Conservation (phyloP, 53 echinoderm and acorn worm species). For the Holothuria leucospilota region DNA sequence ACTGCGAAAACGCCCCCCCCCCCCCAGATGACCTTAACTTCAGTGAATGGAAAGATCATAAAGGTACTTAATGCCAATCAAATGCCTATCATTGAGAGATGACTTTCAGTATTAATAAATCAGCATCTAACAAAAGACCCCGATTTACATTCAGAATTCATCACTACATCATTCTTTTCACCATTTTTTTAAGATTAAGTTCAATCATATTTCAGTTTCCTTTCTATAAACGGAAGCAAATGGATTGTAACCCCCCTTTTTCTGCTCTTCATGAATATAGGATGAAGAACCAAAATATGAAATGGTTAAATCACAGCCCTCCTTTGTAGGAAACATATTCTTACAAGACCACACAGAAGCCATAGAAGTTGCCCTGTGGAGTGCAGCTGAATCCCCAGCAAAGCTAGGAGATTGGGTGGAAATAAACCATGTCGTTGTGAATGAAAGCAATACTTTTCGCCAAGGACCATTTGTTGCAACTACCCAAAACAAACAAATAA, state of each 20-base stretch:
- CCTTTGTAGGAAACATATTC: too few relatives aligned
- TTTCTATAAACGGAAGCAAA: too few relatives aligned
- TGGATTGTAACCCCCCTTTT: not conserved
- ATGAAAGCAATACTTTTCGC: conserved; percentile 2
- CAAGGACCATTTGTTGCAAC: not conserved
- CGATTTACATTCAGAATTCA: too few relatives aligned
- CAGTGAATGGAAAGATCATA: not conserved
- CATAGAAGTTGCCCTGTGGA: not conserved
- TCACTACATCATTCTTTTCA: too few relatives aligned
- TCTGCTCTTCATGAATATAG: not conserved
- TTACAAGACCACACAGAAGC: not conserved
- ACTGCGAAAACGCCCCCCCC: not conserved
- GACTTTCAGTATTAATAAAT: too few relatives aligned
- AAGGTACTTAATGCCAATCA: not conserved
- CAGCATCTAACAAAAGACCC: too few relatives aligned
- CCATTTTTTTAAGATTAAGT: too few relatives aligned
- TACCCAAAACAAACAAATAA: not conserved
- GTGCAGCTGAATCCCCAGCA: not conserved
- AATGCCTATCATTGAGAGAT: too few relatives aligned
- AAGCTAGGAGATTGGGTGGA: not conserved
- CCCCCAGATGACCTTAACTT: conserved; percentile 8
- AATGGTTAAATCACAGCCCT: not conserved
- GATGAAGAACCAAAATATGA: not conserved
- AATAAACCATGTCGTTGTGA: not conserved
- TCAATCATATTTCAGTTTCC: too few relatives aligned